A percentile compares a stretch with the other conserved stretches of the same genome.
Evolutionary conservation across 2,113 vertebrate genomes (phyloP).

Genomic region (Scophthalmus maximus): DNA sequence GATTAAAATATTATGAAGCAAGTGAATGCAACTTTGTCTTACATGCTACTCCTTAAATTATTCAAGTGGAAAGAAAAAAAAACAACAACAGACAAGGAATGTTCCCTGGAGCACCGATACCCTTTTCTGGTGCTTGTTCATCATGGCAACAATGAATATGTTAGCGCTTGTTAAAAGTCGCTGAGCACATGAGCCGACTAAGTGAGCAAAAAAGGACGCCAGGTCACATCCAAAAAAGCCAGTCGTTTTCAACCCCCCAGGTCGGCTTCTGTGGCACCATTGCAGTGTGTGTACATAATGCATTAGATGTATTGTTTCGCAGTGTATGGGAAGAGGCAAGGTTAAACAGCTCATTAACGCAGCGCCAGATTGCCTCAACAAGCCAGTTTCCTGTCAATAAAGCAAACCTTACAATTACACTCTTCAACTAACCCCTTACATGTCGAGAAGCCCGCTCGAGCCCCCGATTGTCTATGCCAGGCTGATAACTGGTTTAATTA

Average conservation of each 20-base stretch:
- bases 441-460: slow-evolving; percentile 18
- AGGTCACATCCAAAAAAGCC: slow-evolving; percentile 39
- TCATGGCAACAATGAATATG: slow-evolving; percentile 76
- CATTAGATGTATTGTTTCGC: slow-evolving; percentile 47
- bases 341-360: slow-evolving; percentile 73
- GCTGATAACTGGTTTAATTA: slow-evolving; percentile 58
- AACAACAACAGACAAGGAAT: slow-evolving; percentile 60
- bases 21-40: slow-evolving; percentile 82
- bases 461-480: slow-evolving; percentile 21
- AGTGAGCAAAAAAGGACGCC: slow-evolving; percentile 38
- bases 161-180: slow-evolving; percentile 74
- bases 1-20: slow-evolving; percentile 85
- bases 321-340: slow-evolving; percentile 42
- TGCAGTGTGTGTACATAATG: slow-evolving; percentile 47
- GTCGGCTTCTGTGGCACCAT: slow-evolving; percentile 31
- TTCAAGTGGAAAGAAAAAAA: slow-evolving; percentile 73
- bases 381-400: slow-evolving; percentile 69
- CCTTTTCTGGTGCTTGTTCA: slow-evolving; percentile 68
- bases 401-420: slow-evolving; percentile 54
- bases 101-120: slow-evolving; percentile 71
- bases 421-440: slow-evolving; percentile 49
- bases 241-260: slow-evolving; percentile 29
- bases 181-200: slow-evolving; percentile 15
- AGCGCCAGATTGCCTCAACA: slow-evolving; percentile 37
- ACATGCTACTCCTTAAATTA: slow-evolving; percentile 82